phyloP scores from a whole-genome alignment of 2,113 vertebrate species.

The Origma solitaria region DNA sequence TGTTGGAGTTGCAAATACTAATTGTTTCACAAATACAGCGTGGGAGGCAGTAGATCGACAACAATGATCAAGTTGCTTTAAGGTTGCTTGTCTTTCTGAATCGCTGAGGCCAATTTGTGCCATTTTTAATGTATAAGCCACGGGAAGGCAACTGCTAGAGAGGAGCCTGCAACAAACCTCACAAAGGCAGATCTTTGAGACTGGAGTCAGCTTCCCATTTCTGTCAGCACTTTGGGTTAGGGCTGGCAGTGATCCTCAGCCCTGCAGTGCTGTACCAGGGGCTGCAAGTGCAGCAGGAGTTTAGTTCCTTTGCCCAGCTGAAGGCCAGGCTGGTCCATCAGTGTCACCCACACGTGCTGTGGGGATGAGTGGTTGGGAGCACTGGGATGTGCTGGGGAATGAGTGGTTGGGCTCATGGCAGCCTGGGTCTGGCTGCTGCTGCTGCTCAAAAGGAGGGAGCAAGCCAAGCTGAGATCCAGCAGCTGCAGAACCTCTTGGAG shows the following conservation, averaged over 20 bases:
- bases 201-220: not conserved
- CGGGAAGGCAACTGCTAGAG: not conserved
- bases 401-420: not conserved
- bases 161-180: not conserved
- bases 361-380: not conserved
- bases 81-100: not conserved
- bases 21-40: not conserved
- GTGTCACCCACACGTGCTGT: not conserved
- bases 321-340: not conserved
- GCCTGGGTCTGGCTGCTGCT: not conserved
- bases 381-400: too few relatives aligned
- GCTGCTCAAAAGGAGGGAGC: not conserved
- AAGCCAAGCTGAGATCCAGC: not conserved
- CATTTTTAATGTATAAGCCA: not conserved
- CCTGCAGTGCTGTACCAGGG: not conserved
- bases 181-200: not conserved
- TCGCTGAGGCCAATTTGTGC: not conserved
- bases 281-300: not conserved
- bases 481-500: not conserved
- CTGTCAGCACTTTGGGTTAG: not conserved
- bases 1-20: not conserved
- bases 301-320: not conserved
- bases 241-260: not conserved
- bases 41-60: not conserved
- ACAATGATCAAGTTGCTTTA: rapidly evolving